These are phyloP conservation scores for Carterocephalus palaemon DNA, from an alignment of 2,888 invertebrate genomes.

Conservation along the genomic window DNA sequence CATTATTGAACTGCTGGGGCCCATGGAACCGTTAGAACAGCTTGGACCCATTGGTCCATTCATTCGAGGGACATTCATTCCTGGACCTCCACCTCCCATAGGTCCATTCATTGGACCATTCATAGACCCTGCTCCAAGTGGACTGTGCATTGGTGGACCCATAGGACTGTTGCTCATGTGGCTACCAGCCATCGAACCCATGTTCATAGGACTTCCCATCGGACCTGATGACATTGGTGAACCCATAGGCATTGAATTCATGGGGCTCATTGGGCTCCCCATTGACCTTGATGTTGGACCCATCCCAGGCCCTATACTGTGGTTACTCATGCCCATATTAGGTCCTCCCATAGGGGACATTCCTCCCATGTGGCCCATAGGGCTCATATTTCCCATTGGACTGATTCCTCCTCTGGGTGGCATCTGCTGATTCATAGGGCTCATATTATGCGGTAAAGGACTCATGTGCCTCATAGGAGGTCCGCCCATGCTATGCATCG, in stretches of 20 bases:
- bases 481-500: constrained; percentile 81
- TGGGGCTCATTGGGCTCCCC: constrained; percentile 87
- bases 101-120: constrained; percentile 79
- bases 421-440: constrained; percentile 82
- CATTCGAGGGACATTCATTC: constrained; percentile 77
- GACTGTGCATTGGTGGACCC: constrained; percentile 88
- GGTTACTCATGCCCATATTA: constrained; percentile 82
- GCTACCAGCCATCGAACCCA: constrained; percentile 80
- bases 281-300: constrained; percentile 79
- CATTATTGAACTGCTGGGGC: constrained; percentile 77
- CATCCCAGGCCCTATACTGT: constrained; percentile 81
- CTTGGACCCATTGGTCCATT: constrained; percentile 77
- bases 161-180: constrained; percentile 85
- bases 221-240: constrained; percentile 84
- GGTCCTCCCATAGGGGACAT: constrained; percentile 86
- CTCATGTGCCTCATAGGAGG: constrained; percentile 83
- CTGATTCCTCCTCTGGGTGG: constrained; percentile 81
- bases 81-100: constrained; percentile 80
- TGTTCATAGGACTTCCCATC: constrained; percentile 86
- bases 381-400: constrained; percentile 85
- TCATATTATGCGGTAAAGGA: constrained; percentile 79
- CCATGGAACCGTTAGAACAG: constrained; percentile 80
- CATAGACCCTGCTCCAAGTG: constrained; percentile 78
- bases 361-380: constrained; percentile 83
- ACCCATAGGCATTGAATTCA: constrained; percentile 86